Conservation (phyloP, 2,113 vertebrate genomes). For the Corapipo altera region DNA sequence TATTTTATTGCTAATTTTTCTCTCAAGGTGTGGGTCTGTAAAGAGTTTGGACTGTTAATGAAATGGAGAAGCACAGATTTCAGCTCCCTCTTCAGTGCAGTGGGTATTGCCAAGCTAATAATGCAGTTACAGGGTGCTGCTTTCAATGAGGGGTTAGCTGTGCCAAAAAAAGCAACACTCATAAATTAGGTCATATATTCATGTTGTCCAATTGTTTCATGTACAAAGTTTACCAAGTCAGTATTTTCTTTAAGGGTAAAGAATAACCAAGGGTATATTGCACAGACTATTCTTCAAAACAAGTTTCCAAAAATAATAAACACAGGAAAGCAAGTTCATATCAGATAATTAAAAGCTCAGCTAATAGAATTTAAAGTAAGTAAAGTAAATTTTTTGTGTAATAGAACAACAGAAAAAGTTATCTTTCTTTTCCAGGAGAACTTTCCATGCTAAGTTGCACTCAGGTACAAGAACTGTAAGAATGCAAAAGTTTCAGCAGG, state of each 20-base stretch:
- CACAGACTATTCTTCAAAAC: background rate
- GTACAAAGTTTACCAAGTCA: background rate
- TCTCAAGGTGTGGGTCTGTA: background rate
- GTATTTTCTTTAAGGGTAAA: background rate
- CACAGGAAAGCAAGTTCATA: background rate
- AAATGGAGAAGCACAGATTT: background rate
- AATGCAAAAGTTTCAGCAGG: background rate
- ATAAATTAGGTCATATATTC: background rate
- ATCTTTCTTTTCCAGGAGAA: background rate
- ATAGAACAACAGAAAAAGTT: background rate
- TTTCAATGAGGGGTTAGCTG: background rate
- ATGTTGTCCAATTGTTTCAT: background rate
- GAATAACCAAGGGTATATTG: background rate
- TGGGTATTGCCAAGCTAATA: background rate
- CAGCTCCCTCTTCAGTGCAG: background rate
- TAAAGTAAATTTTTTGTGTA: background rate
- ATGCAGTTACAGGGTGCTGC: background rate
- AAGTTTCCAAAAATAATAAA: background rate
- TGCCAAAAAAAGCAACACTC: background rate
- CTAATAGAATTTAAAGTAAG: background rate
- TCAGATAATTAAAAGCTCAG: background rate
- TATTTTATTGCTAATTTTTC: background rate
- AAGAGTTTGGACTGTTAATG: background rate
- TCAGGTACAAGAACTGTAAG: background rate
- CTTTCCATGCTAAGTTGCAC: background rate